Percentiles rank a stretch among this genome's conserved stretches.
These are phyloP conservation scores for Brachionus rubens DNA, from an alignment of 1,140 invertebrate species.

Conservation along the genomic window DNA sequence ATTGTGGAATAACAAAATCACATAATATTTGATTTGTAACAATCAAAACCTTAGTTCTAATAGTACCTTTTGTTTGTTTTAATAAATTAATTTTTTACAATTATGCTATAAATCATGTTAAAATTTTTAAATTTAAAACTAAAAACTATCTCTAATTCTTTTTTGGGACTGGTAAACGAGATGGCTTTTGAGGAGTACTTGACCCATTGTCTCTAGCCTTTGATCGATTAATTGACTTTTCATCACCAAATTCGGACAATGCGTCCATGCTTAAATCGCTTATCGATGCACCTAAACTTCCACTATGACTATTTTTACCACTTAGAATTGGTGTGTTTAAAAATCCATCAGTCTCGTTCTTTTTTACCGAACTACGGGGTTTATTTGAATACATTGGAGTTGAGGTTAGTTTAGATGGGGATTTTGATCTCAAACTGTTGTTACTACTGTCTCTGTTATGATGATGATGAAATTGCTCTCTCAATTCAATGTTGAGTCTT, in stretches of 20 bases:
- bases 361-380: not conserved
- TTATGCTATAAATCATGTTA: too few relatives aligned
- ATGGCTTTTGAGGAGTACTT: not conserved
- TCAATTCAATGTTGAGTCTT: slow-evolving; percentile 22
- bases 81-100: too few relatives aligned
- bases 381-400: too few relatives aligned
- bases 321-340: not conserved
- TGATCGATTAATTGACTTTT: not conserved
- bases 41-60: too few relatives aligned
- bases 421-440: not conserved
- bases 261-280: slow-evolving; percentile 24
- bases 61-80: too few relatives aligned
- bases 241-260: not conserved
- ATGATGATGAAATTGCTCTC: slow-evolving; percentile 20
- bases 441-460: not conserved
- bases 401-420: not conserved
- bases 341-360: not conserved
- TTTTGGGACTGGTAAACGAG: not conserved
- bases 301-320: slow-evolving; percentile 19
- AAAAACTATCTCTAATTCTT: too few relatives aligned
- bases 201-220: not conserved
- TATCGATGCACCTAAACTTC: slow-evolving; percentile 27
- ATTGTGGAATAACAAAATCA: too few relatives aligned
- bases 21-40: too few relatives aligned
- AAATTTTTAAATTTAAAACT: too few relatives aligned